Evolutionary conservation across 92 coral and sea anemone genomes (phyloP).

Genomic region (Blastomussa wellsi): DNA sequence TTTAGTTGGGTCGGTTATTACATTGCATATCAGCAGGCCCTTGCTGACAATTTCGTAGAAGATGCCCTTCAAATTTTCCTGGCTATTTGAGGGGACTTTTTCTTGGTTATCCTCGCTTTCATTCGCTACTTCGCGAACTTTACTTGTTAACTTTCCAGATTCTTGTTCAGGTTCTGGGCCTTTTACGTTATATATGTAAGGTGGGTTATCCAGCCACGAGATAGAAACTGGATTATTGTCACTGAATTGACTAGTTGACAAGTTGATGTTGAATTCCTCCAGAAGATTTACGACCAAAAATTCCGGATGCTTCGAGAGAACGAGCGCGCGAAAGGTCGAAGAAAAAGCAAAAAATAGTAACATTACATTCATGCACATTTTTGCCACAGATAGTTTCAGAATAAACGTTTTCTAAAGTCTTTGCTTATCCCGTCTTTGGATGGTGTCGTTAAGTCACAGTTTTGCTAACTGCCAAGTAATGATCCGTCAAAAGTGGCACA

Average conservation of each 20-base stretch:
- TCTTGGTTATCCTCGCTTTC: background rate
- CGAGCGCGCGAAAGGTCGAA: background rate
- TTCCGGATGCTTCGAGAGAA: background rate
- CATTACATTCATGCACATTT: background rate
- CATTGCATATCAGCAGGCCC: constrained; percentile 6
- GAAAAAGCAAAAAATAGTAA: background rate
- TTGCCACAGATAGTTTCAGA: background rate
- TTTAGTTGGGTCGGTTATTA: too few species aligned
- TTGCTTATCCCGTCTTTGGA: background rate
- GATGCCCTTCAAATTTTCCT: constrained; percentile 15
- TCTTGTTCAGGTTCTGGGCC: background rate
- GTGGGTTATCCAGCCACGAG: constrained; percentile 21
- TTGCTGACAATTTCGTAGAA: constrained; percentile 23
- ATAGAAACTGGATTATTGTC: background rate
- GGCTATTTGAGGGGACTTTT: background rate
- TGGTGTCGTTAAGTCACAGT: background rate
- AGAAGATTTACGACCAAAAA: background rate
- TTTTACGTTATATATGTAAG: constrained; percentile 5
- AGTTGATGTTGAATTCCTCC: background rate
- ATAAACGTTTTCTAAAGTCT: background rate
- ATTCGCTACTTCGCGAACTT: background rate
- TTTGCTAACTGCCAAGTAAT: background rate
- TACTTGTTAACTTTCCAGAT: background rate
- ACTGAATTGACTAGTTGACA: background rate
- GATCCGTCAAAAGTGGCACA: background rate